Percentiles rank a stretch among this genome's conserved stretches.
Conservation (phyloP, 2,797 vertebrate species). For the Podarcis siculus region DNA sequence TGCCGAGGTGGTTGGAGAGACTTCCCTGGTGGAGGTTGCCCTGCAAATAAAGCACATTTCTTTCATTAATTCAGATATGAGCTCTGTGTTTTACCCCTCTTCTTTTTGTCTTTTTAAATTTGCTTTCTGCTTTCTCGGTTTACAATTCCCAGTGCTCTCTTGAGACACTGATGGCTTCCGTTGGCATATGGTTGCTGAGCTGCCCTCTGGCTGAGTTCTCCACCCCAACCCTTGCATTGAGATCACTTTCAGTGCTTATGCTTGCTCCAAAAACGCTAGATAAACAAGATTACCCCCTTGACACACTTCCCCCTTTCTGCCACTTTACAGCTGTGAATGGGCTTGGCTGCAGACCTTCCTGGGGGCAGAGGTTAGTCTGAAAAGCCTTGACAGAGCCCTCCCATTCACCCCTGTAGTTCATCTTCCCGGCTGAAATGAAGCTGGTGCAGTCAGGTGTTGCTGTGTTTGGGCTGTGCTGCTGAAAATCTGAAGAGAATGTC, state of each 20-base stretch:
- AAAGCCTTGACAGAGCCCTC: background rate
- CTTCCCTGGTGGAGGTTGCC: background rate
- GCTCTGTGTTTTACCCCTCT: background rate
- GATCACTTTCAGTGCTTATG: background rate
- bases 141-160: background rate
- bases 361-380: background rate
- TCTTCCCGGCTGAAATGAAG: background rate
- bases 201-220: background rate
- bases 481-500: conserved; percentile 3
- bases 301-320: background rate
- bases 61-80: background rate
- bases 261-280: background rate
- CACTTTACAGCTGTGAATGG: background rate
- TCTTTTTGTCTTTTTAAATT: background rate
- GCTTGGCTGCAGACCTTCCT: background rate
- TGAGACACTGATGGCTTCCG: background rate
- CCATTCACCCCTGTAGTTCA: background rate
- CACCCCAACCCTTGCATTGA: background rate
- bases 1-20: background rate
- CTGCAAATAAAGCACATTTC: background rate
- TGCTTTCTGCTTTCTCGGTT: background rate
- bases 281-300: background rate
- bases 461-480: background rate
- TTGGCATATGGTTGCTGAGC: background rate
- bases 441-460: background rate